A percentile compares a stretch with the other conserved stretches of the same genome.
phyloP scores from a whole-genome alignment of 2,888 invertebrate genomes.

The Drosophila parthenogenetica region DNA sequence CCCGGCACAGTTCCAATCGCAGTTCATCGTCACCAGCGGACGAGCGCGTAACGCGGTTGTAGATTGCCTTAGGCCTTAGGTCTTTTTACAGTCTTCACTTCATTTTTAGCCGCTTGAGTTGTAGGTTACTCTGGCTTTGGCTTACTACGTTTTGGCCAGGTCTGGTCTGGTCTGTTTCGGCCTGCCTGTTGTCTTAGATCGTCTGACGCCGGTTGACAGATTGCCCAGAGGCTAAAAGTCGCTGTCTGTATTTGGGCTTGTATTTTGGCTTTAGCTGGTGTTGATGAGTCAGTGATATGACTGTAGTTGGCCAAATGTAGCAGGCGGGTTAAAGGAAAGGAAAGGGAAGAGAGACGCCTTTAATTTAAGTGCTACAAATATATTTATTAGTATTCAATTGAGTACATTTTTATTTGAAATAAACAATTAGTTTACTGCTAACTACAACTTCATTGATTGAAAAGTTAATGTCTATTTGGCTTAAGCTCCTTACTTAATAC shows the following conservation, averaged over 20 bases:
- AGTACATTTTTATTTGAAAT: no score
- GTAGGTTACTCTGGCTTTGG: conserved; percentile 25
- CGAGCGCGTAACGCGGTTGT: conserved; percentile 76
- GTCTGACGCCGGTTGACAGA: conserved; percentile 76
- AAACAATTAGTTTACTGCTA: no score
- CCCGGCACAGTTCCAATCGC: conserved; percentile 38
- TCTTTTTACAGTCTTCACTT: conserved; percentile 46
- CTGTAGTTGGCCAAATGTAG: conserved; percentile 30
- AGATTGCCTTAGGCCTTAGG: conserved; percentile 61
- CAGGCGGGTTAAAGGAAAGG: neutral
- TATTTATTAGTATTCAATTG: no score
- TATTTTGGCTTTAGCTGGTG: conserved; percentile 48
- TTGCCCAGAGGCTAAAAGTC: conserved; percentile 74
- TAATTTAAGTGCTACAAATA: neutral
- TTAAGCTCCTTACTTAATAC: no score
- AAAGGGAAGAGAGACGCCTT: neutral
- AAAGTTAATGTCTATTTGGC: no score
- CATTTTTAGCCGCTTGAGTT: conserved; percentile 49
- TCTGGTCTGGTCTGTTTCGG: conserved; percentile 20
- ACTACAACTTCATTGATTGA: no score
- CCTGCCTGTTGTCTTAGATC: conserved; percentile 66
- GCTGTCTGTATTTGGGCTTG: conserved; percentile 56
- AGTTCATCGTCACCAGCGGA: conserved; percentile 75
- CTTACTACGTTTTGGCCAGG: conserved; percentile 13
- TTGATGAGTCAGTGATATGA: conserved; percentile 69